Percentiles rank a stretch among this genome's conserved stretches.
Conservation (phyloP, 1,140 invertebrate species). For the Eubasilissa regina region DNA sequence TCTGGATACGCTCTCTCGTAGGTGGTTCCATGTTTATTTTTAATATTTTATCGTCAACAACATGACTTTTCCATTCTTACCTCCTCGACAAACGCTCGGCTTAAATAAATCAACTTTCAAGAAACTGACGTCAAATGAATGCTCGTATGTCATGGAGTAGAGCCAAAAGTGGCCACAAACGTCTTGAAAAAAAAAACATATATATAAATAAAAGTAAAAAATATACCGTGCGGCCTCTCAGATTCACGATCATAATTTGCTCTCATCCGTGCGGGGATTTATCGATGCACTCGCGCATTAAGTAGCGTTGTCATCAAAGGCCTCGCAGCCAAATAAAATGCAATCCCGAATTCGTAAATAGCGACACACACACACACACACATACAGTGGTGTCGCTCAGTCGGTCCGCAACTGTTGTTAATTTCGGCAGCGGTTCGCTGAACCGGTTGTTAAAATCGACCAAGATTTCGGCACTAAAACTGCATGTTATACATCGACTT, state of each 20-base stretch:
- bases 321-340: not conserved
- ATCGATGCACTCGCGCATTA: constrained; percentile 8
- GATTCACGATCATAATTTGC: not conserved
- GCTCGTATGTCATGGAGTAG: constrained; percentile 31
- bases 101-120: constrained; percentile 37
- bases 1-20: not conserved
- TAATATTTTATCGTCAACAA: constrained; percentile 29
- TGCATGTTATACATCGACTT: too few species aligned
- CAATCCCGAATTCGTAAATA: constrained; percentile 15
- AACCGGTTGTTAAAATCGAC: too few species aligned
- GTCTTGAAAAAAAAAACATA: constrained; percentile 22
- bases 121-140: constrained; percentile 39
- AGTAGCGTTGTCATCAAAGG: not conserved
- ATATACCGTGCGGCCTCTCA: constrained; percentile 4
- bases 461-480: too few species aligned
- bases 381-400: too few species aligned
- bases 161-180: constrained; percentile 33
- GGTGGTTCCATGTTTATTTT: constrained; percentile 15
- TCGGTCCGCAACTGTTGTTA: too few species aligned
- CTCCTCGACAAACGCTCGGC: constrained; percentile 16
- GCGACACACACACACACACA: not conserved
- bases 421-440: too few species aligned
- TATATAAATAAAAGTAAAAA: constrained; percentile 3
- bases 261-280: not conserved
- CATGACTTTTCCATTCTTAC: constrained; percentile 40